phyloP scores from a whole-genome alignment of 2,113 vertebrate species.

The Muntiacus reevesi region DNA sequence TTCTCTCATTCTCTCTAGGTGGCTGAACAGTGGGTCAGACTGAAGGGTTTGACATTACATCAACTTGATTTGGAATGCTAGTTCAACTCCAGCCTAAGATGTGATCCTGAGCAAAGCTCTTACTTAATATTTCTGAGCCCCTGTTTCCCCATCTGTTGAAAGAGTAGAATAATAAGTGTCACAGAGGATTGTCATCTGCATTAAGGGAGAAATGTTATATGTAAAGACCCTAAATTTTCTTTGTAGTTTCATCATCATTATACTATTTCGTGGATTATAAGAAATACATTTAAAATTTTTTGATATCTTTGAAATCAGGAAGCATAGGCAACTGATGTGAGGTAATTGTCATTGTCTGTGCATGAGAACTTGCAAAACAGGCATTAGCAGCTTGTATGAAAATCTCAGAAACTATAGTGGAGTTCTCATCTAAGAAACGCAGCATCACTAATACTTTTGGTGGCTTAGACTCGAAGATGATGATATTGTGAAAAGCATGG shows the following conservation, averaged over 20 bases:
- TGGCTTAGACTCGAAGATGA: not conserved
- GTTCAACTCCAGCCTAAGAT: not conserved
- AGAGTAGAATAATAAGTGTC: not conserved
- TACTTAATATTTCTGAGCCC: not conserved
- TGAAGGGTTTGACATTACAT: not conserved
- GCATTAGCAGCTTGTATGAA: not conserved
- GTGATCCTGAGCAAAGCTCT: not conserved
- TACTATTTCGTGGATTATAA: not conserved
- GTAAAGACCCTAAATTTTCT: not conserved
- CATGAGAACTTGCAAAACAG: not conserved
- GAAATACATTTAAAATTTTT: not conserved
- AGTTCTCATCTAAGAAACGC: not conserved
- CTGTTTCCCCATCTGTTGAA: not conserved
- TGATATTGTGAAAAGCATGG: not conserved
- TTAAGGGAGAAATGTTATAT: not conserved
- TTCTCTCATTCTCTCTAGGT: not conserved
- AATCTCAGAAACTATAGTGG: not conserved
- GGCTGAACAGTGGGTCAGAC: not conserved
- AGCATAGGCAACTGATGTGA: not conserved
- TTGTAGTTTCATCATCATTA: not conserved
- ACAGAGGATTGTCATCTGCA: not conserved
- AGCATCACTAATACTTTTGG: not conserved
- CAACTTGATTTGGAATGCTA: not conserved
- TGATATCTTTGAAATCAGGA: not conserved
- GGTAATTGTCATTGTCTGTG: not conserved